phyloP scores from a whole-genome alignment of 2,888 invertebrate species.

The Dicyrtoma fusca region DNA sequence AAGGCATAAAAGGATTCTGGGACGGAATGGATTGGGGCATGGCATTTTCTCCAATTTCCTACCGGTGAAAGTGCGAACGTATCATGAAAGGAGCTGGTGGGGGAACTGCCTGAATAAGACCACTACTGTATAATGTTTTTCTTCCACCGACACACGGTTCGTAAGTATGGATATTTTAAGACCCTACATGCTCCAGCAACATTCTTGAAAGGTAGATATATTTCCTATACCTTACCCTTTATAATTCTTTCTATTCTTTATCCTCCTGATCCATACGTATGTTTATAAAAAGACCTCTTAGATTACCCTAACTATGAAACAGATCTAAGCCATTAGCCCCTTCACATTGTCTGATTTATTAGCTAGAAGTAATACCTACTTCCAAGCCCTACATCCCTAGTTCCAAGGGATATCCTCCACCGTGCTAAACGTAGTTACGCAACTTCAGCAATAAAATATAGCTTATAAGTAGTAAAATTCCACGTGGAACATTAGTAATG shows the following conservation, averaged over 20 bases:
- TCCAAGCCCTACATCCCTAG: not conserved
- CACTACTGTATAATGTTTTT: slow-evolving; percentile 10
- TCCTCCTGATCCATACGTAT: not conserved
- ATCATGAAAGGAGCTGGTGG: slow-evolving; percentile 13
- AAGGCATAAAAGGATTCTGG: slow-evolving; percentile 31
- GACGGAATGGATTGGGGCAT: slow-evolving; percentile 40
- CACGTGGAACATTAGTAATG: too few species aligned
- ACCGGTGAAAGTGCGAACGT: slow-evolving; percentile 34
- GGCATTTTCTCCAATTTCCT: slow-evolving; percentile 40
- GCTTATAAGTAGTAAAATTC: too few species aligned
- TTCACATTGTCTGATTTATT: slow-evolving; percentile 37
- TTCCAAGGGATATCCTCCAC: too few species aligned
- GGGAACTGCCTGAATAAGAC: slow-evolving; percentile 4
- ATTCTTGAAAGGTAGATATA: too few species aligned
- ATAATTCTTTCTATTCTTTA: not conserved
- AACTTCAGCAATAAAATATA: too few species aligned
- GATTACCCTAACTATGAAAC: slow-evolving; percentile 21
- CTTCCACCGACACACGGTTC: not conserved
- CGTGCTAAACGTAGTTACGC: not conserved
- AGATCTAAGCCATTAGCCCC: slow-evolving; percentile 33
- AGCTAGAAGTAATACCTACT: slow-evolving; percentile 23
- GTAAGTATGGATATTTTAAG: too few species aligned
- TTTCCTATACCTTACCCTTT: not conserved
- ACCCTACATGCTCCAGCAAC: too few species aligned
- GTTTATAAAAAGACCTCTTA: slow-evolving; percentile 13